phyloP scores from a whole-genome alignment of 2,113 vertebrate genomes.

The Echinops telfairi region DNA sequence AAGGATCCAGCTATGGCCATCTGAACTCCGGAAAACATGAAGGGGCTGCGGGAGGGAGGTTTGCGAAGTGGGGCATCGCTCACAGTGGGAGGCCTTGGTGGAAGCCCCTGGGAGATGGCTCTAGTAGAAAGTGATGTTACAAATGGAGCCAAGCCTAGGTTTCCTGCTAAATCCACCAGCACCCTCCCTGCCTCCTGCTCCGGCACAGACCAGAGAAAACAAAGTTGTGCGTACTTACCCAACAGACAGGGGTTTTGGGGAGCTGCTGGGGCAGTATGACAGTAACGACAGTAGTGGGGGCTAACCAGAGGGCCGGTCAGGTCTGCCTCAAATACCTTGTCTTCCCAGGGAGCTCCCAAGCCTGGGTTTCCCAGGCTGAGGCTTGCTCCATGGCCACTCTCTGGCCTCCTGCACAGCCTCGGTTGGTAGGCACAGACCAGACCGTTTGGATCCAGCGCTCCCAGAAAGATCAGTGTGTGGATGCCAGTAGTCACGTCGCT shows the following conservation, averaged over 20 bases:
- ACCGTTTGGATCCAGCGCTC: neutral
- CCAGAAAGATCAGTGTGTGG: too few species aligned
- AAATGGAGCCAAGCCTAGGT: neutral
- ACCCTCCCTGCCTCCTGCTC: neutral
- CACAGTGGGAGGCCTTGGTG: neutral
- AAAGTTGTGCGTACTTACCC: neutral
- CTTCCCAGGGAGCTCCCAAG: neutral
- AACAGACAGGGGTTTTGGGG: constrained; percentile 22
- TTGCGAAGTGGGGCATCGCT: neutral
- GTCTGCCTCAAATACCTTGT: neutral
- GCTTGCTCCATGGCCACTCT: neutral
- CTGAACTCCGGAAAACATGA: neutral
- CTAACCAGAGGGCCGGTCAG: neutral
- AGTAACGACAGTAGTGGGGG: neutral
- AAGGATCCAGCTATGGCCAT: neutral
- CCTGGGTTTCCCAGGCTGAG: neutral
- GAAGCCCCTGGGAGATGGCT: neutral
- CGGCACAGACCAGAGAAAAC: constrained; percentile 39
- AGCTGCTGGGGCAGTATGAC: constrained; percentile 38
- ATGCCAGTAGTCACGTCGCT: neutral
- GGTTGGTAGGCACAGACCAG: neutral
- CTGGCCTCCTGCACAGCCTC: neutral
- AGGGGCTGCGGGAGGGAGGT: neutral
- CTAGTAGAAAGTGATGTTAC: neutral
- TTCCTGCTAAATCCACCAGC: constrained; percentile 31